phyloP scores from a whole-genome alignment of 2,888 invertebrate species.

The Liposcelis brunnea region DNA sequence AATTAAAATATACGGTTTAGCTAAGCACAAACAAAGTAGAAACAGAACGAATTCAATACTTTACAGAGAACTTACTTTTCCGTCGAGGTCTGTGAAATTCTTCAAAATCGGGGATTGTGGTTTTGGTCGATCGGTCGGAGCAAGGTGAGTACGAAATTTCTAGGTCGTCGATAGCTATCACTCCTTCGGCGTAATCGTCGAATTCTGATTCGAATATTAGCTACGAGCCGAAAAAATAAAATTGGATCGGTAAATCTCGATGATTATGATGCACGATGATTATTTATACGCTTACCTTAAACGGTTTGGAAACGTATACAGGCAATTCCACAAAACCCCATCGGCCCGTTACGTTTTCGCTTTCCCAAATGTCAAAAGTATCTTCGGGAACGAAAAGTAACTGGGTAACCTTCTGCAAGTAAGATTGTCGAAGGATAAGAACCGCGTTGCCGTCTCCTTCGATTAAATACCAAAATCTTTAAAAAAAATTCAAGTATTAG shows the following conservation, averaged over 20 bases:
- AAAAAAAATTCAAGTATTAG: background rate
- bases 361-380: conserved; percentile 18
- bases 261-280: too few relatives aligned
- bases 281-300: conserved; percentile 16
- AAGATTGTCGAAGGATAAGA: conserved; percentile 17
- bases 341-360: conserved; percentile 14
- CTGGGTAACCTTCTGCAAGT: conserved; percentile 18
- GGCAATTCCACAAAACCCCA: conserved; percentile 18
- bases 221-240: conserved; percentile 12
- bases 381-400: conserved; percentile 16
- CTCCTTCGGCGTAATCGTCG: conserved; percentile 15
- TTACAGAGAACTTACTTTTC: too few relatives aligned
- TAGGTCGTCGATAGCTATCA: conserved; percentile 19
- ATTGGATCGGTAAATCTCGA: too few relatives aligned
- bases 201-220: conserved; percentile 19
- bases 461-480: conserved; percentile 12
- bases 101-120: too few relatives aligned
- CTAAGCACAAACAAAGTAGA: too few relatives aligned
- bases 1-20: too few relatives aligned
- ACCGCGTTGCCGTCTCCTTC: conserved; percentile 9
- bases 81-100: too few relatives aligned
- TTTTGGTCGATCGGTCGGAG: background rate
- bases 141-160: conserved; percentile 16
- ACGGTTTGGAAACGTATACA: conserved; percentile 18
- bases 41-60: too few relatives aligned